Conservation (phyloP, 1,140 invertebrate genomes). For the Anastrepha ludens region DNA sequence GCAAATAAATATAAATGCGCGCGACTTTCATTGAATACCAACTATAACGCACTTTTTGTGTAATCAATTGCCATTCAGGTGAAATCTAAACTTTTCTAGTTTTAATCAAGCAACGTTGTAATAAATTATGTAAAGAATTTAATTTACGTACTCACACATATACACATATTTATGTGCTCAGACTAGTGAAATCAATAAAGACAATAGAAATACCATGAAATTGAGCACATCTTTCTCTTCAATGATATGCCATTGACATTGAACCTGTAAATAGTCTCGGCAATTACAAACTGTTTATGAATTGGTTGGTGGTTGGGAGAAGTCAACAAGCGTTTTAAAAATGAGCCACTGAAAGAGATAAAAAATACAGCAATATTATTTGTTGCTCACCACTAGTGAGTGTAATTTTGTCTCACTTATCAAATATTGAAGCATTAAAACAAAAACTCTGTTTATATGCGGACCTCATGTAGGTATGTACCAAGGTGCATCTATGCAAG, state of each 20-base stretch:
- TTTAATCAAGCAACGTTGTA: background rate
- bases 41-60: background rate
- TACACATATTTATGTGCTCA: no score
- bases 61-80: background rate
- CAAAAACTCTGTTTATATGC: no score
- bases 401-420: no score
- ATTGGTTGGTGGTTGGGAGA: background rate
- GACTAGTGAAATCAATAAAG: no score
- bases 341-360: background rate
- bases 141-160: no score
- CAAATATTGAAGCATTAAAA: no score
- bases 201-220: no score
- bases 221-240: background rate
- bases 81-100: constrained; percentile 34
- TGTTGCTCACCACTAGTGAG: no score
- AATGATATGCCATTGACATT: constrained; percentile 18
- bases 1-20: background rate
- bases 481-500: no score
- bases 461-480: no score
- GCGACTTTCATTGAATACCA: no score
- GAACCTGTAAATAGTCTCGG: background rate
- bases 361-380: no score
- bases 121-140: background rate
- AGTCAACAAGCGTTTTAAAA: background rate
- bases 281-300: constrained; percentile 11